Base-by-base conservation (phyloP, 2,113 vertebrate genomes). In the Eudyptes chrysolophus region DNA sequence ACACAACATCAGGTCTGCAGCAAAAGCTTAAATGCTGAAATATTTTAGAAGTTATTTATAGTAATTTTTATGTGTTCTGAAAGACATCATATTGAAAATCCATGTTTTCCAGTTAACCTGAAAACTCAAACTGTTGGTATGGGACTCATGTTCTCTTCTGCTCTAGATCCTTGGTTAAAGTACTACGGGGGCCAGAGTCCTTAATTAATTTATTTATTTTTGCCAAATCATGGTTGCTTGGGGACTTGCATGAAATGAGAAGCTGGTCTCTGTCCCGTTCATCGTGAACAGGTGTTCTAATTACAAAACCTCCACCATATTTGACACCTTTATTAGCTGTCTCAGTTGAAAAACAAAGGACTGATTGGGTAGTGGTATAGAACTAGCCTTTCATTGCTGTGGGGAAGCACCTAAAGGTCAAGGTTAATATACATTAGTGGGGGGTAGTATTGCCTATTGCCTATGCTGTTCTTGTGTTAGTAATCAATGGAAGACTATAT, bases 401-500 rank as follows among this genome's bases (percentile, higher is more conserved):
- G 82, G 92, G 90, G 92, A 97, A 93, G 96, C 90, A 95, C 90
- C 87, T 95, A 90, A 93, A 94, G 96, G 95, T 96, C 95, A 96
- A 97, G 97, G 95, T 94, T 95, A 96, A 94, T 94, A 94, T n/a
- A 89, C 54, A 55, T 95, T 95, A 92, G 92, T 54, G 65, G 86
- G 87, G 90, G 88, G 83, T 80, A 81, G 94, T 64, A 88, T n/a
- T 88, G 90, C 80, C 96, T 52, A 82, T 87, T 92, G 80, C 93
- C 76, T 90, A 82, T 70, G 75, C 84, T 65, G 66, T 24, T 94
- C 87, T 94, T 70, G 84, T 48, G 49, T 77, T 91, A 89, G 92
- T 92, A 75, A 94, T 95, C 94, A 94, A 68, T 94, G 74, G 52
- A 92, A 80, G 86, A 83, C 76, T 95, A 87, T 78, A 86, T 77